Evolutionary conservation across 2,113 vertebrate genomes (phyloP), one percentile per base, ranked within the genome.

Genomic region (Chascanopsetta lugubris): DNA sequence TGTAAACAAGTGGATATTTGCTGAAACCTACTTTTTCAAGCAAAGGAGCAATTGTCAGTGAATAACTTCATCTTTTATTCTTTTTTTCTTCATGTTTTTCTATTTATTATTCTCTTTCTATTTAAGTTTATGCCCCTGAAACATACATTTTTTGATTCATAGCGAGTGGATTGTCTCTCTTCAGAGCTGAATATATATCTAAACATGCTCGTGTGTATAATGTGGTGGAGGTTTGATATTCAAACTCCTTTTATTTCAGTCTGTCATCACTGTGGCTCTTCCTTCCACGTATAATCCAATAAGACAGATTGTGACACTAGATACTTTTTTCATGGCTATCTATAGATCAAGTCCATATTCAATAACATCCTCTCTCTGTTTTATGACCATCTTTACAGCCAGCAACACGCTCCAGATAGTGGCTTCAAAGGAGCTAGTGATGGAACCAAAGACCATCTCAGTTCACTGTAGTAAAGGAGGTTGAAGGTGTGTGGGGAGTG

Each of bases 311-410:
- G 2, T 36, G 4, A 42, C 3, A 21, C 2, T 3, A 17, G 2
- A 43, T 2, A 45, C 26, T 51, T n/a, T 36, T 72, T 61, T 51
- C 11, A 45, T 2, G 6, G 8, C n/a, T 59, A 51, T 64, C 4
- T 30, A 61, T 26, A 59, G 25, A 48, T 22, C 2, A 2, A 13
- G 10, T 46, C 10, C 5, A 55, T 62, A 9, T 51, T 46, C 26
- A 74, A 51, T 62, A 69, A 62, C 34, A 50, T 54, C 55, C 43
- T 46, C 30, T 51, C 17, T 38, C 18, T 20, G 6, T 75, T 69
- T 66, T 54, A 63, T 46, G 24, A 5, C 1, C 0, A 18, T 29
- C 62, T 81, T 80, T 72, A 77, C 38, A 15, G 26, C 26, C 34
- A 22, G 17, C 20, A 30, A 9, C 15, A 53, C n/a, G n/a, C 18